A percentile compares a stretch with the other conserved stretches of the same genome.
Evolutionary conservation across 2,888 invertebrate genomes (phyloP).

Genomic region (Ornithoptera priamus): DNA sequence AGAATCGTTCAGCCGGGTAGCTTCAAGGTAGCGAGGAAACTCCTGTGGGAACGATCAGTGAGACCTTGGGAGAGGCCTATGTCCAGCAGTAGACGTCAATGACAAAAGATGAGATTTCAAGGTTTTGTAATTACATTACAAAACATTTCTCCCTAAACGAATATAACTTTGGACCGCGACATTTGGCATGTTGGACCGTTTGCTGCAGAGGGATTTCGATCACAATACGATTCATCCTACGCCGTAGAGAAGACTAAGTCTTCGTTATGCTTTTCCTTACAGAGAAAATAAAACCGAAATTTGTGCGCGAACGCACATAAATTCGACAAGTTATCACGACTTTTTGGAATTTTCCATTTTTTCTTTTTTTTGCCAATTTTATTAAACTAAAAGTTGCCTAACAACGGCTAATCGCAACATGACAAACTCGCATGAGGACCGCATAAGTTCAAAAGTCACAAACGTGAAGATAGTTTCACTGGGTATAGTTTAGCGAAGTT

Average conservation of each 20-base stretch:
- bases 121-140: too few relatives aligned
- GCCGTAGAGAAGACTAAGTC: conserved; percentile 14
- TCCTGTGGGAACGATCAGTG: too few relatives aligned
- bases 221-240: background rate
- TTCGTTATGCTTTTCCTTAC: conserved; percentile 3
- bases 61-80: too few relatives aligned
- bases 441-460: background rate
- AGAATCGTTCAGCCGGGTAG: too few relatives aligned
- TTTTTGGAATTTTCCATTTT: background rate
- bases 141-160: too few relatives aligned
- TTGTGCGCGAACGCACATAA: conserved; percentile 12
- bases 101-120: too few relatives aligned
- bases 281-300: conserved; percentile 13
- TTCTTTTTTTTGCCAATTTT: conserved; percentile 13
- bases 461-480: background rate
- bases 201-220: conserved; percentile 7
- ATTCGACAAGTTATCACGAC: conserved; percentile 20
- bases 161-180: background rate
- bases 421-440: background rate
- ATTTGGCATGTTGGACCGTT: background rate
- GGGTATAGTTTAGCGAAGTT: background rate
- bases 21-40: too few relatives aligned
- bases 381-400: conserved; percentile 4
- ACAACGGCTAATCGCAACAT: background rate
- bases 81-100: too few relatives aligned